These are phyloP conservation scores for Dysmachus trigonus DNA, from an alignment of 2,888 invertebrate species.

Conservation along the genomic window DNA sequence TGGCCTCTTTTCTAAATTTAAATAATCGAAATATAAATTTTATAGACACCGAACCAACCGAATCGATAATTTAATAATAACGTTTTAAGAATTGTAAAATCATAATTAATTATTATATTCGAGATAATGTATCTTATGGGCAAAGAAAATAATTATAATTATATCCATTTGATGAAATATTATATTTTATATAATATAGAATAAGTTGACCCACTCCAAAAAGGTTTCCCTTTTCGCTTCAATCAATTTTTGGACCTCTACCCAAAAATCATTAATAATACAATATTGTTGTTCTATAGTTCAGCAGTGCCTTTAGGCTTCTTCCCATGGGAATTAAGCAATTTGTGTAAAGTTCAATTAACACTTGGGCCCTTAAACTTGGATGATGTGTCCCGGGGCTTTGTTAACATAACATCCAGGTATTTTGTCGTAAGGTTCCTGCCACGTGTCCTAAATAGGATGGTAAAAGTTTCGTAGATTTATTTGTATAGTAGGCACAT, in stretches of 20 bases:
- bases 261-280: background rate
- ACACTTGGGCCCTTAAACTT: background rate
- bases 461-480: background rate
- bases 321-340: background rate
- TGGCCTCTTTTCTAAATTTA: no score
- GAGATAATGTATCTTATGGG: background rate
- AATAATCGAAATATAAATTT: no score
- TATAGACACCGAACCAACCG: no score
- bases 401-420: background rate
- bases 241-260: background rate
- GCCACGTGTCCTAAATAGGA: background rate
- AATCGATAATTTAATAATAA: no score
- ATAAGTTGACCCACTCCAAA: background rate
- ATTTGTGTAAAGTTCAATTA: background rate
- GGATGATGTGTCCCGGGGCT: background rate
- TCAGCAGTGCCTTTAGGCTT: background rate
- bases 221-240: background rate
- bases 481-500: background rate
- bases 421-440: background rate
- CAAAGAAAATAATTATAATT: no score
- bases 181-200: background rate
- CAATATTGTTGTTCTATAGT: background rate
- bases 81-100: background rate
- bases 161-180: no score
- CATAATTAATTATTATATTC: background rate